Evolutionary conservation across 2,888 invertebrate species (phyloP).

Genomic region (Candidula unifasciata): DNA sequence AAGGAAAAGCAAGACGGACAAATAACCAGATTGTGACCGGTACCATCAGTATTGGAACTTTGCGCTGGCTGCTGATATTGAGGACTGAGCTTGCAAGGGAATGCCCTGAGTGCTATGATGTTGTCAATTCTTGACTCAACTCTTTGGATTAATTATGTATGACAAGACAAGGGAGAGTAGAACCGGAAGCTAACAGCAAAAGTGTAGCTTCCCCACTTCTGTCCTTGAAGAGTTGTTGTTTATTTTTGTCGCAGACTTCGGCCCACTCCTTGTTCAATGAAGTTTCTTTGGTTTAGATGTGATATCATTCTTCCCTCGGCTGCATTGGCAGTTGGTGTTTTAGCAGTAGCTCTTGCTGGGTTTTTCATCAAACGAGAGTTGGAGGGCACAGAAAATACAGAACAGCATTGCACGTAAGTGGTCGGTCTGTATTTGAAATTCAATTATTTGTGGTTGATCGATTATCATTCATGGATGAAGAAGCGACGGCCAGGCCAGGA

Average conservation of each 20-base stretch:
- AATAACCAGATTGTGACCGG: too few species aligned
- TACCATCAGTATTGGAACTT: too few species aligned
- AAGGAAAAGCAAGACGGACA: too few species aligned
- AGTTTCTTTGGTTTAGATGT: conserved; percentile 67
- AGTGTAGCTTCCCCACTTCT: background rate
- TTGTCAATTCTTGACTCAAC: too few species aligned
- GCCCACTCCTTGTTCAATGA: conserved; percentile 42
- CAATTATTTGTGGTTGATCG: too few species aligned
- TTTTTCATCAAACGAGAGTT: conserved; percentile 60
- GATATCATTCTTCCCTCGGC: conserved; percentile 66
- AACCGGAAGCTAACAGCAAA: background rate
- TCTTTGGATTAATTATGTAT: too few species aligned
- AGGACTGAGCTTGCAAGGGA: too few species aligned
- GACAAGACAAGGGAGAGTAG: background rate
- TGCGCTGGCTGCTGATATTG: too few species aligned
- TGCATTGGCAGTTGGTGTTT: conserved; percentile 59
- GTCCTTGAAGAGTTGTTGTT: conserved; percentile 6
- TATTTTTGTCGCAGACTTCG: background rate
- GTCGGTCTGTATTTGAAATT: too few species aligned
- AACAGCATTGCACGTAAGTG: conserved; percentile 54
- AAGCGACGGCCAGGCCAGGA: too few species aligned
- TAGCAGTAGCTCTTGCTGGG: conserved; percentile 59
- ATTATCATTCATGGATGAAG: too few species aligned
- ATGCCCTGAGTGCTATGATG: too few species aligned
- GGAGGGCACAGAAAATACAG: conserved; percentile 43